Conservation (phyloP, 2,888 invertebrate genomes). For the Meiosimyza platycephala region DNA sequence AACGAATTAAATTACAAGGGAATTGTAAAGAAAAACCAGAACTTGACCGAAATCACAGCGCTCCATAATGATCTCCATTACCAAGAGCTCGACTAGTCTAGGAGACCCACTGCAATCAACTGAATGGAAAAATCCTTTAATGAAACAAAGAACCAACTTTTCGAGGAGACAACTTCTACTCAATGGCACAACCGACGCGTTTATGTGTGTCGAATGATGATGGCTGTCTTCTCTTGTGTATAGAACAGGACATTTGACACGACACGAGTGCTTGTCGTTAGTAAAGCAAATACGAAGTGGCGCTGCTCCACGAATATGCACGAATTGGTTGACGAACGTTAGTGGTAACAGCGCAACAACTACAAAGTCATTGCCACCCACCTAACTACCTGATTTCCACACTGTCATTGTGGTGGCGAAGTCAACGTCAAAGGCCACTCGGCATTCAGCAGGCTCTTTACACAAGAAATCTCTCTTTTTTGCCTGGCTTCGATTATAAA, state of each 20-base stretch:
- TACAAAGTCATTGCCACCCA: too few relatives aligned
- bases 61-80: not conserved
- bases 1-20: not conserved
- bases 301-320: not conserved
- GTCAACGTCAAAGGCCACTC: too few relatives aligned
- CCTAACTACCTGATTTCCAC: not conserved
- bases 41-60: conserved; percentile 21
- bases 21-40: not conserved
- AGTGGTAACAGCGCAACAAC: not conserved
- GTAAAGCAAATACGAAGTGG: not conserved
- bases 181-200: too few relatives aligned
- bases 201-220: not conserved
- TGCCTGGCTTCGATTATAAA: not conserved
- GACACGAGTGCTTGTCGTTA: too few relatives aligned
- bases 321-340: not conserved
- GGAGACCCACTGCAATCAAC: conserved; percentile 48
- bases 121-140: conserved; percentile 42
- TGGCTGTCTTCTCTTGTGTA: not conserved
- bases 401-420: not conserved
- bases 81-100: conserved; percentile 46
- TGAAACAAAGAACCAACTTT: conserved; percentile 2
- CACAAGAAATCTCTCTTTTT: not conserved
- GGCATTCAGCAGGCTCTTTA: too few relatives aligned
- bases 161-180: too few relatives aligned
- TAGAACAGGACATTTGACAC: too few relatives aligned